Evolutionary conservation across 2,797 vertebrate genomes (phyloP), one percentile per base, ranked within the genome.

Genomic region (Pseudopleuronectes americanus): DNA sequence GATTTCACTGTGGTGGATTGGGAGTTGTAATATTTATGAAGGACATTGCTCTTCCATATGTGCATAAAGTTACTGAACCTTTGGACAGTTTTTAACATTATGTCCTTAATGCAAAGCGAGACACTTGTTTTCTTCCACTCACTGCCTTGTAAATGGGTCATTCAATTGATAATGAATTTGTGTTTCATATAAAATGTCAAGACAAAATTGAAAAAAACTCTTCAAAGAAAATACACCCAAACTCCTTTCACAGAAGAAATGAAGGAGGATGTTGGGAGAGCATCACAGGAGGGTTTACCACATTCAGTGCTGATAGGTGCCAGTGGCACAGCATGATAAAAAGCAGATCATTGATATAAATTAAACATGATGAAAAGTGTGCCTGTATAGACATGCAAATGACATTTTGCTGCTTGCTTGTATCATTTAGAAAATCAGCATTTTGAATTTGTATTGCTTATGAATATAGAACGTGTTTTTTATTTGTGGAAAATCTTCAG

Each of bases 301-400:
- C 4, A 45, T 74, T 65, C 17, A 64, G 49, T 59, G 19, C 55
- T 68, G 71, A 64, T 21, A 58, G n/a, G 47, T 56, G 60, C 52
- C 41, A 72, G 53, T 60, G 80, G 23, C 59, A 53, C 45, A 61
- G 72, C 61, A 59, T 48, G 62, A 69, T 59, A 57, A 74, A 68
- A 64, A 71, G 14, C 36, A 60, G 28, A 62, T 48, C 52, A 26
- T 9, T 57, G 49, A 59, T 72, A 22, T 58, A 48, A 64, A 76
- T 64, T 41, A 59, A 68, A 62, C 55, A 45, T 59, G 49, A 58
- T 36, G 31, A 38, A 3, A 38, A 56, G n/a, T 62, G 55, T 57
- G 22, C 33, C 47, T 74, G 22, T 64, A 33, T 43, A 52, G 45
- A 71, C 61, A 23, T 41, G 6, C 16, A 6, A 51, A 7, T 61